Conservation (phyloP, 1,140 invertebrate genomes). For the Heterodera carotae region DNA sequence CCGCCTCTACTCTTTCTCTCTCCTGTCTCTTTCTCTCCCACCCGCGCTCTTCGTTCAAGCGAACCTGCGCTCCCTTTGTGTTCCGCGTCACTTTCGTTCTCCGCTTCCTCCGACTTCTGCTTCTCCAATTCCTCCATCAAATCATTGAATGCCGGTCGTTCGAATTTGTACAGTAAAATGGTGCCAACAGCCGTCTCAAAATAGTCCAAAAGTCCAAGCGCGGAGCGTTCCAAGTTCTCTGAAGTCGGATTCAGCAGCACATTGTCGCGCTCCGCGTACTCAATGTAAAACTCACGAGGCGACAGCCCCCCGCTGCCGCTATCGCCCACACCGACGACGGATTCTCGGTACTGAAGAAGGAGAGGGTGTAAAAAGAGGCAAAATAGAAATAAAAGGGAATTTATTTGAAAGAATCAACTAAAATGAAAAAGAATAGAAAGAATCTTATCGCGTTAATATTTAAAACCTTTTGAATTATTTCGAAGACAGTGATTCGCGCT, state of each 20-base stretch:
- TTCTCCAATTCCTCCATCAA: constrained; percentile 36
- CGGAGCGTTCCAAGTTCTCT: constrained; percentile 38
- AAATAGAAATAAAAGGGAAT: no score
- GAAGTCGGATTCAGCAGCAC: constrained; percentile 28
- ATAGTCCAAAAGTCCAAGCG: constrained; percentile 40
- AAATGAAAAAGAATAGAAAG: no score
- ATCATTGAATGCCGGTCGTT: constrained; percentile 36
- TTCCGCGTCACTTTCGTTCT: constrained; percentile 23
- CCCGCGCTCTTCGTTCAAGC: no score
- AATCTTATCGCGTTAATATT: no score
- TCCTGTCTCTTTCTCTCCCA: no score
- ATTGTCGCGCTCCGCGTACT: constrained; percentile 28
- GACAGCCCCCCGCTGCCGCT: constrained; percentile 20
- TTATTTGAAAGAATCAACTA: no score
- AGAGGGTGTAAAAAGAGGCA: constrained; percentile 10
- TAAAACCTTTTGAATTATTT: constrained; percentile 38
- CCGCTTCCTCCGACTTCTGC: constrained; percentile 19
- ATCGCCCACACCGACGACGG: constrained; percentile 19
- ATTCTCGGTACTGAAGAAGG: constrained; percentile 36
- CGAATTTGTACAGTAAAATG: constrained; percentile 42
- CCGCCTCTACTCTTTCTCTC: no score
- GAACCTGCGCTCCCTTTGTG: background rate
- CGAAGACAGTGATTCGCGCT: constrained; percentile 34
- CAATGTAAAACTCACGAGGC: constrained; percentile 37
- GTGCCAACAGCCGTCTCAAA: constrained; percentile 41